Evolutionary conservation across 1,140 invertebrate species (phyloP).

Genomic region (Dryas iulia): DNA sequence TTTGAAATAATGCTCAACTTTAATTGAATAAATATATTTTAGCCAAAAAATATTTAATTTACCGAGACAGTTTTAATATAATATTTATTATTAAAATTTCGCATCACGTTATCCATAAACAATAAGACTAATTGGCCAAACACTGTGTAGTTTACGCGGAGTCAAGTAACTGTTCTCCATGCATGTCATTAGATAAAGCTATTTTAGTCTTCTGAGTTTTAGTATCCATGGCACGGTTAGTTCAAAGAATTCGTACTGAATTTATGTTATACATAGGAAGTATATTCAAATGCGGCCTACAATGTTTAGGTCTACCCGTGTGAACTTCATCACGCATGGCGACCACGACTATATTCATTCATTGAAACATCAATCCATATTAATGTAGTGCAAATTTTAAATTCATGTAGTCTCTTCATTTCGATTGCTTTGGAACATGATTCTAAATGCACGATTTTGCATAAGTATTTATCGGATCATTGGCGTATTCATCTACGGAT

Average conservation of each 20-base stretch:
- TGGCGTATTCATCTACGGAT: not conserved
- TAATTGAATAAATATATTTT: too few species aligned
- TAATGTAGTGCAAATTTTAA: slow-evolving; percentile 79
- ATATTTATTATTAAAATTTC: slow-evolving; percentile 1
- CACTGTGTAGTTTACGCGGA: slow-evolving; percentile 11
- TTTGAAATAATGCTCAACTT: too few species aligned
- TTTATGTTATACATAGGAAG: slow-evolving; percentile 78
- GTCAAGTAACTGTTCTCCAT: slow-evolving; percentile 35
- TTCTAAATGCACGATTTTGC: slow-evolving; percentile 75
- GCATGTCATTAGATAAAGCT: slow-evolving; percentile 65
- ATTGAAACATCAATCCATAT: slow-evolving; percentile 79
- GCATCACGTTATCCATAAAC: slow-evolving; percentile 15
- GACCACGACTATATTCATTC: slow-evolving; percentile 75
- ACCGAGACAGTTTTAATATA: not conserved
- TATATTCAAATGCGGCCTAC: slow-evolving; percentile 77
- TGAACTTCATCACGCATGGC: slow-evolving; percentile 77
- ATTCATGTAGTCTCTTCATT: slow-evolving; percentile 73
- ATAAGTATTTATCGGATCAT: slow-evolving; percentile 45
- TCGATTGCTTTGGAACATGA: slow-evolving; percentile 69
- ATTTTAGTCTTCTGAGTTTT: slow-evolving; percentile 64
- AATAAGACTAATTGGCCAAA: slow-evolving; percentile 26
- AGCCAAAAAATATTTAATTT: too few species aligned
- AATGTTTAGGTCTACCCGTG: slow-evolving; percentile 75
- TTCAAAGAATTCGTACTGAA: slow-evolving; percentile 74
- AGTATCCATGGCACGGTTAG: slow-evolving; percentile 66